These are phyloP conservation scores for Melieria omissa DNA, from an alignment of 2,888 invertebrate genomes.

Conservation along the genomic window DNA sequence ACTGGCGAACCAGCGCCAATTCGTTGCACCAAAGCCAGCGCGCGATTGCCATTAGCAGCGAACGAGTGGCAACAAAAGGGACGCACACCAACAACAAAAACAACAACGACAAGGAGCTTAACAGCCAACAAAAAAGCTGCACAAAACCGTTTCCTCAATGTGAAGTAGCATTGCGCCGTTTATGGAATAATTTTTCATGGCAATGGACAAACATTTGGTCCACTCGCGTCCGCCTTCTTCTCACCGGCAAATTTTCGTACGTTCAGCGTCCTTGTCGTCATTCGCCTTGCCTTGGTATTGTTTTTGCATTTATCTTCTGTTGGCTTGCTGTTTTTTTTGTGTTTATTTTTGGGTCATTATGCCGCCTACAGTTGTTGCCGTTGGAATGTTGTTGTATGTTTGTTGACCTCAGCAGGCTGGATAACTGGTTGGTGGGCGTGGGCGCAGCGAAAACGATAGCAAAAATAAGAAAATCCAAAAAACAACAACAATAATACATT, in stretches of 20 bases:
- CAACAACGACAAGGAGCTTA: no score
- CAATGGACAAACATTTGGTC: slow-evolving; percentile 21
- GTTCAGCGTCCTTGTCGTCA: background rate
- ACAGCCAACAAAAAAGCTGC: slow-evolving; percentile 27
- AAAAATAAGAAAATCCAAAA: background rate
- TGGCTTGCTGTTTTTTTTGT: background rate
- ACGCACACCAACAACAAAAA: no score
- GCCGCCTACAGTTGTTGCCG: slow-evolving; percentile 1
- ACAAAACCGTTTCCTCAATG: slow-evolving; percentile 27
- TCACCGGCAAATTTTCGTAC: slow-evolving; percentile 11
- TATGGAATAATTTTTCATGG: slow-evolving; percentile 23
- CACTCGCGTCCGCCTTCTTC: slow-evolving; percentile 1
- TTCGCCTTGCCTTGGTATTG: background rate
- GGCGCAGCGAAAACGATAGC: background rate
- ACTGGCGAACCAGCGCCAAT: no score
- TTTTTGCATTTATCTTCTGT: background rate
- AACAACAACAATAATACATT: slow-evolving; percentile 14
- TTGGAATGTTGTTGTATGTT: slow-evolving; percentile 5
- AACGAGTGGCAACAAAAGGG: no score
- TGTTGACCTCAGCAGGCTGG: slow-evolving; percentile 26
- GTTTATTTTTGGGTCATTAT: slow-evolving; percentile 21
- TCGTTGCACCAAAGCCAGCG: no score
- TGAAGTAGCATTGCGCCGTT: slow-evolving; percentile 23
- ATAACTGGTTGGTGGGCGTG: background rate
- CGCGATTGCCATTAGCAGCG: no score